Evolutionary conservation across 2,113 vertebrate genomes (phyloP), one percentile per base, ranked within the genome.

Genomic region (Podarcis cretensis): DNA sequence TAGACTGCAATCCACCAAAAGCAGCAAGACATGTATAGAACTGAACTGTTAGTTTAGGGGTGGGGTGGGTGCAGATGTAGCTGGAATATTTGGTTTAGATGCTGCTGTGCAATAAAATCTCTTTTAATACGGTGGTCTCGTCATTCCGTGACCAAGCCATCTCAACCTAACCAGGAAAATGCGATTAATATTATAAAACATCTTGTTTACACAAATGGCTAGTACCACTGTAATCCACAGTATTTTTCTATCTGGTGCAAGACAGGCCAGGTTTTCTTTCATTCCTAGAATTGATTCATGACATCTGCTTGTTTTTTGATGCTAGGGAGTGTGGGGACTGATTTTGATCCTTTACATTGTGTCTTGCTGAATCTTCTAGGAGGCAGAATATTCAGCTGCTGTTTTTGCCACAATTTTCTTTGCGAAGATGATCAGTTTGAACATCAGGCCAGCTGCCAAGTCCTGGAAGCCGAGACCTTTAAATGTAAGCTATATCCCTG

Each of bases 361-460:
- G 73, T 54, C 85, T 85, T 91, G 93, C 30, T 92, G 54, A 92
- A 90, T 93, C 85, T 90, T 93, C 74, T 59, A 99, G 99, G 99
- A 88, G 99, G 99, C 18, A 97, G 99, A 87, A 99, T 99, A 95
- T 99, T 99, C 23, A 97, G 98, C 89, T 99, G 99, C 89, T 99
- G 98, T 84, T 99, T 99, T 94, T 99, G 99, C 90, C 97, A 98
- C 25, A 99, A 99, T 95, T 99, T 98, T 96, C 96, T 99, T 74
- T 99, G 99, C 94, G 99, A 99, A 97, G 99, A 99, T 92, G 99
- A 99, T 96, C 99, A 99, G 91, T 99, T 99, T 97, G 99, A 99
- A 84, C 99, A 99, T 94, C 99, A 99, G 96, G 99, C 99, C 76
- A 99, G 99, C 95, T 99, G 99, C 95, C 99, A 99, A 91, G 97